These are phyloP conservation scores for Philaenus spumarius DNA, from an alignment of 1,140 invertebrate genomes.

Conservation along the genomic window DNA sequence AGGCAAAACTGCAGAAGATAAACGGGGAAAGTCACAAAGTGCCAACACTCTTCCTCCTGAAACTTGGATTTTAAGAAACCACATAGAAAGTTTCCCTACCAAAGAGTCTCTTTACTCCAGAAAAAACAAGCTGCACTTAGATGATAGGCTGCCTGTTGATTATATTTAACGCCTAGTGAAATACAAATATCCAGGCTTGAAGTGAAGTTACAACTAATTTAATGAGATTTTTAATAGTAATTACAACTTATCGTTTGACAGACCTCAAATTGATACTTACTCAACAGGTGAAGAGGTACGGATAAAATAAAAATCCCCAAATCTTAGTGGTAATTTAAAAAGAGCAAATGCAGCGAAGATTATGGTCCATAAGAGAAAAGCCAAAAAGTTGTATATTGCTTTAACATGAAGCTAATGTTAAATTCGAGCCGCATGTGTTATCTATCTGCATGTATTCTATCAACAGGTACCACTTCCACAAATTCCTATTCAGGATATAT, in stretches of 20 bases:
- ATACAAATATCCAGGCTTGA: neutral
- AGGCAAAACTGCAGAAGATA: too few species aligned
- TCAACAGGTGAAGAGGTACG: conserved; percentile 10
- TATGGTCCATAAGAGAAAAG: conserved; percentile 25
- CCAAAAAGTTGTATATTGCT: conserved; percentile 18
- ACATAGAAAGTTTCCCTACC: too few species aligned
- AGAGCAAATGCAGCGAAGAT: conserved; percentile 13
- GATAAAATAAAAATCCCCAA: conserved; percentile 17
- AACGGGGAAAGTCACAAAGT: too few species aligned
- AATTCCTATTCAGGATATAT: too few species aligned
- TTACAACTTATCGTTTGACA: conserved; percentile 12
- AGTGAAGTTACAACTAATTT: conserved; percentile 17
- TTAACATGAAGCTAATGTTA: conserved; percentile 1
- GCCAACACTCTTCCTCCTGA: too few species aligned
- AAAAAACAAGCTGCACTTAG: too few species aligned
- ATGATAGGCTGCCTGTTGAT: too few species aligned
- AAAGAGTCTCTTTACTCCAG: too few species aligned
- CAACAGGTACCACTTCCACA: conserved; percentile 18
- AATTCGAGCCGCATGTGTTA: neutral
- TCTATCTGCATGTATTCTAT: conserved; percentile 24
- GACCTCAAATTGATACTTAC: conserved; percentile 17
- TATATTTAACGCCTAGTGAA: neutral
- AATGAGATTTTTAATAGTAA: conserved; percentile 24
- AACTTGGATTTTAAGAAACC: too few species aligned
- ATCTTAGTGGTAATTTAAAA: conserved; percentile 15